These are phyloP conservation scores for Merodon equestris DNA, from an alignment of 2,888 invertebrate species.

Conservation along the genomic window DNA sequence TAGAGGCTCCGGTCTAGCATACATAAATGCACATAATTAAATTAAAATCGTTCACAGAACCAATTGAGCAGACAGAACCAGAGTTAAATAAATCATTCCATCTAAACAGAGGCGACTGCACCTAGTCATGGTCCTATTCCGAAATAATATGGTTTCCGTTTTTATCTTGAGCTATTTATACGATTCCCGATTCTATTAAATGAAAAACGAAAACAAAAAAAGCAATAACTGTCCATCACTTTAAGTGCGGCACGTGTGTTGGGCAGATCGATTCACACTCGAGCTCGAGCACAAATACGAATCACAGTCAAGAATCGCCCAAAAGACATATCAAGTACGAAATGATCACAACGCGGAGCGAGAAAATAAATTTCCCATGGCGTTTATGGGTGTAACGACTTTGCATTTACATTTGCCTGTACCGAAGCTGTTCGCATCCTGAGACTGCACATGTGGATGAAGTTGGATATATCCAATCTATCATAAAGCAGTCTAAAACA, in stretches of 20 bases:
- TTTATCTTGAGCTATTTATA: slow-evolving; percentile 41
- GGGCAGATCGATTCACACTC: too few species aligned
- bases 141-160: neutral
- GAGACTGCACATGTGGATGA: slow-evolving; percentile 21
- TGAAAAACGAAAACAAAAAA: slow-evolving; percentile 33
- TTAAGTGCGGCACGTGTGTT: slow-evolving; percentile 64
- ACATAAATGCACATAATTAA: slow-evolving; percentile 12
- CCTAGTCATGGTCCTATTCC: too few species aligned
- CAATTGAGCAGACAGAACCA: slow-evolving; percentile 27
- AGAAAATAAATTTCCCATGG: slow-evolving; percentile 43
- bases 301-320: slow-evolving; percentile 15
- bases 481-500: slow-evolving; percentile 42
- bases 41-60: slow-evolving; percentile 5
- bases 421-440: neutral
- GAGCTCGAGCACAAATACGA: too few species aligned
- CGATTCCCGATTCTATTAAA: slow-evolving; percentile 24
- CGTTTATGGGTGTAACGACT: slow-evolving; percentile 13
- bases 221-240: slow-evolving; percentile 45
- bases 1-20: too few species aligned
- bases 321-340: slow-evolving; percentile 28
- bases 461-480: slow-evolving; percentile 28
- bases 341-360: slow-evolving; percentile 42
- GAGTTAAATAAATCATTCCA: slow-evolving; percentile 39
- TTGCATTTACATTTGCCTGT: too few species aligned
- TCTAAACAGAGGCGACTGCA: neutral